A percentile compares a stretch with the other conserved stretches of the same genome.
These are phyloP conservation scores for Atethmia centrago DNA, from an alignment of 2,888 invertebrate genomes.

Conservation along the genomic window DNA sequence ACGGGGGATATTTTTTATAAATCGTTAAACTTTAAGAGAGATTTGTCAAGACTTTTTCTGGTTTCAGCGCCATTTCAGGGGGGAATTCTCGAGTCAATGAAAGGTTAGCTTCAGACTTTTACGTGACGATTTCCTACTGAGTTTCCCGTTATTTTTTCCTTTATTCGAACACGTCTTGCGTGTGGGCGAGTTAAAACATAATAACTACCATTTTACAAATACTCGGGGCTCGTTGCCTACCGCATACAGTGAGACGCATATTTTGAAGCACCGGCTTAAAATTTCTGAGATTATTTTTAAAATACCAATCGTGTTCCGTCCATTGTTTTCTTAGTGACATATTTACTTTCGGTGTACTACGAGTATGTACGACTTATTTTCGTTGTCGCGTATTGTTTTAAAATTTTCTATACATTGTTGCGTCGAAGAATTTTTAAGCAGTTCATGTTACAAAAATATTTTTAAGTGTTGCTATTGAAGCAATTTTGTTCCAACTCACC, in stretches of 20 bases:
- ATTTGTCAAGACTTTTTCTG: constrained; percentile 68
- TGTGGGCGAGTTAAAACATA: constrained; percentile 86
- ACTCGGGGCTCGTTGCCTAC: constrained; percentile 80
- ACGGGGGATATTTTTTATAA: constrained; percentile 76
- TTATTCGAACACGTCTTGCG: constrained; percentile 80
- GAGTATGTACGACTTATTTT: constrained; percentile 70
- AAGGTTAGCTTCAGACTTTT: constrained; percentile 63
- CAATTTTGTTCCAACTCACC: too few relatives aligned
- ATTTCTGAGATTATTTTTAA: constrained; percentile 82
- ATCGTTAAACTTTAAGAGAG: constrained; percentile 75
- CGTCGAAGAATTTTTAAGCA: constrained; percentile 57
- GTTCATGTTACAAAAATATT: constrained; percentile 26
- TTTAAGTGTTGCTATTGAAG: background rate
- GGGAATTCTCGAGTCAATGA: constrained; percentile 55
- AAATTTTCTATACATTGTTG: constrained; percentile 56
- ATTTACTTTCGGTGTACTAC: constrained; percentile 78
- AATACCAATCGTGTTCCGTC: constrained; percentile 78
- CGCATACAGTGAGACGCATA: constrained; percentile 84
- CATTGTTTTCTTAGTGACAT: constrained; percentile 87
- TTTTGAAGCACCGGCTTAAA: constrained; percentile 84
- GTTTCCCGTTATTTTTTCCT: constrained; percentile 73
- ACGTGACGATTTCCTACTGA: constrained; percentile 75
- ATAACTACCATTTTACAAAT: constrained; percentile 84
- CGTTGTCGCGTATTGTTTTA: constrained; percentile 71
- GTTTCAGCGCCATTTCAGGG: constrained; percentile 62